Evolutionary conservation across 2,797 vertebrate genomes (phyloP).

Genomic region (Pithecia hirsuta): DNA sequence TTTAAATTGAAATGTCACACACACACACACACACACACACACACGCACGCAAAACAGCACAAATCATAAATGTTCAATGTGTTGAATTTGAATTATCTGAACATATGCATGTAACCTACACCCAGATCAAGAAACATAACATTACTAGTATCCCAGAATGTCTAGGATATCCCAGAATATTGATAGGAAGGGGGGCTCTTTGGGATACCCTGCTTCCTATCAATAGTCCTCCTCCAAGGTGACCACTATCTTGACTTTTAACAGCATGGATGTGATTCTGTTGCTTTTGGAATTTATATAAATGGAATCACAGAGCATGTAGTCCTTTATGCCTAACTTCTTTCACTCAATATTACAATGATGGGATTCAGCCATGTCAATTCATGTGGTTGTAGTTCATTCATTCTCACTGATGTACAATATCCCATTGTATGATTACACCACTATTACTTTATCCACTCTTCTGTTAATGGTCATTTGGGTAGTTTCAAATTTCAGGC

Average conservation of each 20-base stretch:
- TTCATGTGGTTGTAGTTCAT: background rate
- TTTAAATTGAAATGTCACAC: background rate
- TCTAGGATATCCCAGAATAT: too few relatives aligned
- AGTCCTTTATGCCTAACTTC: slow-evolving; percentile 1
- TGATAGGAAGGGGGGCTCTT: background rate
- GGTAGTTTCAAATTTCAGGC: background rate
- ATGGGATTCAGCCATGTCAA: background rate
- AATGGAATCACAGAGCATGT: slow-evolving; percentile 13
- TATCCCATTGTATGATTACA: background rate
- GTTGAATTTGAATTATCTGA: background rate
- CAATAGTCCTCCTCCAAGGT: background rate
- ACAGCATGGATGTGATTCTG: background rate
- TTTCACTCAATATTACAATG: background rate
- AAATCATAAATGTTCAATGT: background rate
- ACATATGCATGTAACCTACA: background rate
- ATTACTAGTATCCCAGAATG: background rate
- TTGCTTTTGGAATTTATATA: slow-evolving; percentile 41
- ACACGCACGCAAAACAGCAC: background rate
- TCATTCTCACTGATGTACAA: background rate
- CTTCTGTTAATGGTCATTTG: background rate
- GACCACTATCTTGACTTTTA: background rate
- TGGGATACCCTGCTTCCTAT: background rate
- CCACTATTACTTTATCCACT: background rate
- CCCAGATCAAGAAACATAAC: background rate
- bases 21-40: too few relatives aligned